Conservation (phyloP, 2,113 vertebrate genomes). For the Malurus melanocephalus region DNA sequence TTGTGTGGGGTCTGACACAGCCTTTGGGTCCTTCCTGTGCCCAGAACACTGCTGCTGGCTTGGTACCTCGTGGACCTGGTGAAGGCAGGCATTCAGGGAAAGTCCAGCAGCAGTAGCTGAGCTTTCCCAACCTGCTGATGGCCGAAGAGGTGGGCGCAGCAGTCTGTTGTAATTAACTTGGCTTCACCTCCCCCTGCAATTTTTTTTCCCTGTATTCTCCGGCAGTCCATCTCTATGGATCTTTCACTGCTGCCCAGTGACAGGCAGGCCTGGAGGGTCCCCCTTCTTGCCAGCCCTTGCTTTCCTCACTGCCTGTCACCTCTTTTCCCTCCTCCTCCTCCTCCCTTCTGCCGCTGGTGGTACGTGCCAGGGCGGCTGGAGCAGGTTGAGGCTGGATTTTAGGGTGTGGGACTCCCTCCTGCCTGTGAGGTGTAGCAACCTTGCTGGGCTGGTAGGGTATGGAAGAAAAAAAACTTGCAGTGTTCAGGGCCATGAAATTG, state of each 20-base stretch:
- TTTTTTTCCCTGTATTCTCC: not conserved
- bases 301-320: not conserved
- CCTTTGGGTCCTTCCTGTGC: not conserved
- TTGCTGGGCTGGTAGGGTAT: not conserved
- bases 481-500: not conserved
- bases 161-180: not conserved
- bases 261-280: not conserved
- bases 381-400: constrained; percentile 11
- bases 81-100: accelerated
- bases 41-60: accelerated
- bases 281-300: not conserved
- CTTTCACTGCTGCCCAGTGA: accelerated
- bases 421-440: not conserved
- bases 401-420: not conserved
- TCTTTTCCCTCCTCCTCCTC: not conserved
- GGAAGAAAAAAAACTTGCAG: not conserved
- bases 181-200: not conserved
- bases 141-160: not conserved
- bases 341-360: not conserved
- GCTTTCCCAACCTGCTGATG: not conserved
- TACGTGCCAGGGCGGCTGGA: accelerated
- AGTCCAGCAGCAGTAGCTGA: not conserved
- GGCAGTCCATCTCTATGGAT: not conserved
- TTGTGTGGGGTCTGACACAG: accelerated
- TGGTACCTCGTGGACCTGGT: accelerated